Evolutionary conservation across 2,797 vertebrate species (phyloP).

Genomic region (Sphenopsis melanotis): DNA sequence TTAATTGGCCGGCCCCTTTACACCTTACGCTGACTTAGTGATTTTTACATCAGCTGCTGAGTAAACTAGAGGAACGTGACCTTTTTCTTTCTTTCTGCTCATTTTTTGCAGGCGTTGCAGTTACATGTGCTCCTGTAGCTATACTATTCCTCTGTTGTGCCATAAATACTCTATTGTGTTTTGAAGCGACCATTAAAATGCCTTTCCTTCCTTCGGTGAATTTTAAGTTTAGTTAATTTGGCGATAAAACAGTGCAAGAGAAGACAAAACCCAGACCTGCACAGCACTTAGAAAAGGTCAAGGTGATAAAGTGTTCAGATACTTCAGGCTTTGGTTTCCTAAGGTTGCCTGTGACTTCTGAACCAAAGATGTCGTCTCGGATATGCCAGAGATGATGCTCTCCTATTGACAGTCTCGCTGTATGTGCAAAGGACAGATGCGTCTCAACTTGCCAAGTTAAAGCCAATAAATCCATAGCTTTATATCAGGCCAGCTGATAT

Average conservation of each 20-base stretch:
- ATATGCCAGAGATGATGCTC: slow-evolving; percentile 53
- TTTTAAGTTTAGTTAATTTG: slow-evolving; percentile 39
- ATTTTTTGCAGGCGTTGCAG: not conserved
- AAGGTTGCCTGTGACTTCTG: slow-evolving; percentile 60
- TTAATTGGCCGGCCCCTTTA: not conserved
- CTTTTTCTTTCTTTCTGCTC: slow-evolving; percentile 31
- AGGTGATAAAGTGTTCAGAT: slow-evolving; percentile 43
- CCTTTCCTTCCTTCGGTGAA: not conserved
- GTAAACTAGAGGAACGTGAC: slow-evolving; percentile 40
- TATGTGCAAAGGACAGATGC: slow-evolving; percentile 77
- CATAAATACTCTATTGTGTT: slow-evolving; percentile 23
- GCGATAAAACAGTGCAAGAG: slow-evolving; percentile 9
- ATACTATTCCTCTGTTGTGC: not conserved
- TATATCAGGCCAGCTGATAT: slow-evolving; percentile 79
- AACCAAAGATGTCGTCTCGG: slow-evolving; percentile 59
- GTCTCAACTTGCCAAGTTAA: slow-evolving; percentile 80
- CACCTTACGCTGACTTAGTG: slow-evolving; percentile 8
- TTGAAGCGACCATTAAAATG: slow-evolving; percentile 2
- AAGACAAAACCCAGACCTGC: slow-evolving; percentile 26
- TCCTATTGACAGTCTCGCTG: slow-evolving; percentile 60
- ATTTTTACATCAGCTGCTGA: slow-evolving; percentile 40
- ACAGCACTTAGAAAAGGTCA: slow-evolving; percentile 52
- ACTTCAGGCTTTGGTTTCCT: slow-evolving; percentile 61
- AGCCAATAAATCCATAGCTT: slow-evolving; percentile 84
- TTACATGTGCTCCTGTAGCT: not conserved